phyloP scores from a whole-genome alignment of 2,797 vertebrate genomes.

The Gymnoscopelus braueri region DNA sequence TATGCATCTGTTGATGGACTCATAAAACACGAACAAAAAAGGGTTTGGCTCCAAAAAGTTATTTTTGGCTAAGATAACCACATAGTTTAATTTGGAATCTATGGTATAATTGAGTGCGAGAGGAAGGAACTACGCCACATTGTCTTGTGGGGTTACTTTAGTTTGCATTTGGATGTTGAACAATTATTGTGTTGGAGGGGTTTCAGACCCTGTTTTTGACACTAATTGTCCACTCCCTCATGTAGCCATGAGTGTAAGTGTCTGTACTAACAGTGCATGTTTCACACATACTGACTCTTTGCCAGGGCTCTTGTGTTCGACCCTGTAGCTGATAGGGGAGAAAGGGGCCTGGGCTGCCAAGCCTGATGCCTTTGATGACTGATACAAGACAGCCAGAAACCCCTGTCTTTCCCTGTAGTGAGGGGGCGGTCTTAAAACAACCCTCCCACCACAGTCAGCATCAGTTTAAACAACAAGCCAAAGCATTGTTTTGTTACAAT shows the following conservation, averaged over 20 bases:
- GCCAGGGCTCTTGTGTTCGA: slow-evolving; percentile 52
- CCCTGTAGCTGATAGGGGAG: slow-evolving; percentile 56
- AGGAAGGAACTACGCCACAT: not conserved
- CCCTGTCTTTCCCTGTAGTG: slow-evolving; percentile 60
- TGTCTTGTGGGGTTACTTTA: not conserved
- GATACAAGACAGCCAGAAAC: slow-evolving; percentile 68
- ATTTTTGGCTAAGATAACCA: not conserved
- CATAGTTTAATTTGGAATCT: not conserved
- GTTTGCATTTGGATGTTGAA: not conserved
- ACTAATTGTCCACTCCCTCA: slow-evolving; percentile 28
- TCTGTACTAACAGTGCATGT: slow-evolving; percentile 11
- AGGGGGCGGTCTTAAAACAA: slow-evolving; percentile 76
- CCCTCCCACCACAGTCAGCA: slow-evolving; percentile 56
- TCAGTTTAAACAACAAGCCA: slow-evolving; percentile 68
- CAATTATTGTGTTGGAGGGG: slow-evolving; percentile 4
- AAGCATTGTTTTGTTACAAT: slow-evolving; percentile 67
- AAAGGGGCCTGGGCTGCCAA: slow-evolving; percentile 55
- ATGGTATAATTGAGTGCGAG: not conserved
- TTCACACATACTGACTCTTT: slow-evolving; percentile 30
- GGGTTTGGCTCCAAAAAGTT: not conserved
- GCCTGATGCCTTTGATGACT: slow-evolving; percentile 71
- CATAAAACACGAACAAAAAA: slow-evolving; percentile 3
- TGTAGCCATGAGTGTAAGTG: slow-evolving; percentile 20
- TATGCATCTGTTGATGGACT: not conserved
- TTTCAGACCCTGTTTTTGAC: slow-evolving; percentile 14